Evolutionary conservation across 2,888 invertebrate genomes (phyloP), one percentile per base, ranked within the genome.

Genomic region (Philaethria dido): DNA sequence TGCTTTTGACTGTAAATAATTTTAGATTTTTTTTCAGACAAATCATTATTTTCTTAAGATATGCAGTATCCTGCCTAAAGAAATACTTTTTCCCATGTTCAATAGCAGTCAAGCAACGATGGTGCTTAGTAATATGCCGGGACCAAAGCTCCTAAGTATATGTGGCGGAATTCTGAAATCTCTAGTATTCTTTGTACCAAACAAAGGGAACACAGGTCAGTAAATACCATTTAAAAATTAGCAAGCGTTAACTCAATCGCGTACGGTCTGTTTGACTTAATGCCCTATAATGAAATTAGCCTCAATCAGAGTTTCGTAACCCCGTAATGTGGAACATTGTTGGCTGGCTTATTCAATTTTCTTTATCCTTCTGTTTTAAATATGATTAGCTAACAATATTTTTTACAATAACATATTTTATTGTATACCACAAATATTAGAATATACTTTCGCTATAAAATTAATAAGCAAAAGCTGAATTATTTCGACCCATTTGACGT

Each of bases 111-210:
- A 92, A 61, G 92, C 93, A 36, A 93, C 93, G 0, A 76, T 93
- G 77, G 88, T 89, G 0, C 84, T 93, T 48, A 94, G 93, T 74
- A 94, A 93, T 75, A 79, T 94, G 73, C 89, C 89, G 0, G 94
- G 94, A 1, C 93, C 94, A 1, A 78, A 77, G 8, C 71, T 77
- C 45, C 73, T 90, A 4, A 82, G 79, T 18, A 83, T 90, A 48
- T 83, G 92, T 54, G 91, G 83, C 20, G 88, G 92, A 0, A 74
- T 72, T 6, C 76, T 94, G 47, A 86, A 87, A 65, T 87, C 89
- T 70, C 77, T 94, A 65, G 85, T 87, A 8, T 94, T 93, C 74
- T 93, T 93, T 80, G 82, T 93, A 48, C 94, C 94, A n/a, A 88
- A 89, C 72, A 83, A 89, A 75, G 92, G 90, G 59, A 86, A 81